Percentiles rank a stretch among this genome's conserved stretches.
phyloP scores from a whole-genome alignment of 1,140 invertebrate genomes.

The Drosophila paulistorum region DNA sequence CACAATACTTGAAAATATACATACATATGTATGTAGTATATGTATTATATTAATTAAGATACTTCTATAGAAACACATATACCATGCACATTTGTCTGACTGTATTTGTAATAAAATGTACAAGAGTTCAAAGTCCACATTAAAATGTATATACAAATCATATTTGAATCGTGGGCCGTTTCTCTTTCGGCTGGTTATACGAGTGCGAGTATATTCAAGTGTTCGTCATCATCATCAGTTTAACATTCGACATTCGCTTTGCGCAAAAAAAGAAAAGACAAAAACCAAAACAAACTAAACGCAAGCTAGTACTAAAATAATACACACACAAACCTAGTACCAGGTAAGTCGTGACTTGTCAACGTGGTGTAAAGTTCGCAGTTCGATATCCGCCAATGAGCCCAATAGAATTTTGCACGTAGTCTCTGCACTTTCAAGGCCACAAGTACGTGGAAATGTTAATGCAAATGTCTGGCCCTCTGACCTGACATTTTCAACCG shows the following conservation, averaged over 20 bases:
- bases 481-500: background rate
- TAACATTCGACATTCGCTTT: conserved; percentile 1
- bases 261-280: background rate
- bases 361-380: background rate
- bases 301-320: background rate
- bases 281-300: background rate
- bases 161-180: conserved; percentile 1
- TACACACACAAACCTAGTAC: too few relatives aligned
- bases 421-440: background rate
- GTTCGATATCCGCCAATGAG: background rate
- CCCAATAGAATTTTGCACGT: conserved; percentile 1
- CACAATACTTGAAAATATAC: conserved; percentile 24
- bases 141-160: conserved; percentile 2
- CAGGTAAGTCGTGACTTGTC: background rate
- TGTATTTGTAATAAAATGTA: conserved; percentile 22
- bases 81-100: background rate
- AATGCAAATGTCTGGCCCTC: conserved; percentile 7
- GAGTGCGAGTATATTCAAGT: conserved; percentile 17
- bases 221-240: background rate
- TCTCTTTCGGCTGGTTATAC: conserved; percentile 23
- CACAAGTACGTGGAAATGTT: background rate
- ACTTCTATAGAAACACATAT: background rate
- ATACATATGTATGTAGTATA: background rate
- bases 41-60: conserved; percentile 37
- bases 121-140: conserved; percentile 42